Evolutionary conservation across 2,888 invertebrate species (phyloP), one percentile per base, ranked within the genome.

Genomic region (Craniophora ligustri): DNA sequence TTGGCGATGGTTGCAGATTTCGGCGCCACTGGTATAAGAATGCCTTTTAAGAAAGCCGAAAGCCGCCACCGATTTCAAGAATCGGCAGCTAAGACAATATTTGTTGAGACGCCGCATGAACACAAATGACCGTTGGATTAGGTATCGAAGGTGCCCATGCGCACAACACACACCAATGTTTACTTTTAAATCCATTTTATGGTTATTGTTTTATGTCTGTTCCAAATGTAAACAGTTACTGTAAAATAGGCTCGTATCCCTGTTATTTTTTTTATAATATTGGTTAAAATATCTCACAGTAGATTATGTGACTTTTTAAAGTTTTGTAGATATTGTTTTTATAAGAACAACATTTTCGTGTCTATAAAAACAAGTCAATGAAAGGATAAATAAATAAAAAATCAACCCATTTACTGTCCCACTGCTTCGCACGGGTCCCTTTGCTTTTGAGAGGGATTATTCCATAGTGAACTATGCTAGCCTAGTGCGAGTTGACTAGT

Each of bases 71-170:
- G 46, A 77, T 81, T 85, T 78, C 78, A 78, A 67, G 44, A 72
- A 79, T 79, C 79, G 78, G 79, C 91, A 91, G 88, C 91, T 92
- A 90, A 76, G 79, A 91, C 78, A 92, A 92, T 90, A 92, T 91
- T 89, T 82, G 71, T 73, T 54, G 86, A 85, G 83, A 87, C 85
- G 90, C 79, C 80, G 79, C 82, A 83, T 91, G 85, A 91, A 89
- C 89, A 92, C 90, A 92, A 93, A 89, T 91, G 89, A 90, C 86
- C 92, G 87, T 88, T 74, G 88, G 87, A 92, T 92, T 91, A 87
- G 81, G 83, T 82, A 82, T 83, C 81, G 26, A 47, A 13, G 45
- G 50, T 54, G 61, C 58, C 59, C 67, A 57, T 46, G 67, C 67
- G 50, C 26, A 45, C 30, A 47, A 40, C 38, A 61, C 39, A 39